phyloP scores from a whole-genome alignment of 2,888 invertebrate species.

The Agriopis marginaria region DNA sequence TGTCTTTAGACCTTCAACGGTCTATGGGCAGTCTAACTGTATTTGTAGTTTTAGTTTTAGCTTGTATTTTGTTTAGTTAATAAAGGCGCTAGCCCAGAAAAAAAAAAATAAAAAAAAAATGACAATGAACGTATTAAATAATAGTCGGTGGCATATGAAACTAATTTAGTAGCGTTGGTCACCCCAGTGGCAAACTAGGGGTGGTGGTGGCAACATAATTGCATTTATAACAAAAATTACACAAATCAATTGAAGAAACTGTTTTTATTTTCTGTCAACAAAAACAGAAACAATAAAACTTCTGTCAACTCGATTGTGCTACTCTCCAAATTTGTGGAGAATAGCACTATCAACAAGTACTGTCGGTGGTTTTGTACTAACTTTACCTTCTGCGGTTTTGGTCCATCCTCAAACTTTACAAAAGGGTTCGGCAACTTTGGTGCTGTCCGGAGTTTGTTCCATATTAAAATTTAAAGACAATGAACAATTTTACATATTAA shows the following conservation, averaged over 20 bases:
- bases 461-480: background rate
- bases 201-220: background rate
- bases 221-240: background rate
- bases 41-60: too few relatives aligned
- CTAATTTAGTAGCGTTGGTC: too few relatives aligned
- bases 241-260: background rate
- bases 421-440: background rate
- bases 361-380: slow-evolving; percentile 4
- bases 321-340: background rate
- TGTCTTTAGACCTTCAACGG: too few relatives aligned
- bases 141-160: too few relatives aligned
- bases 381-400: slow-evolving; percentile 7
- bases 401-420: slow-evolving; percentile 9
- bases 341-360: background rate
- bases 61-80: too few relatives aligned
- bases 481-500: too few relatives aligned
- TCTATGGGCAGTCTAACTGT: too few relatives aligned
- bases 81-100: too few relatives aligned
- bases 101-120: too few relatives aligned
- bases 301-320: background rate
- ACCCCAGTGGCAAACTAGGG: too few relatives aligned
- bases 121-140: too few relatives aligned
- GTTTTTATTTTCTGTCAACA: background rate
- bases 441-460: background rate
- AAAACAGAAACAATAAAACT: background rate